Conservation (phyloP, 2,888 invertebrate species). For the Ecliptopera silaceata region DNA sequence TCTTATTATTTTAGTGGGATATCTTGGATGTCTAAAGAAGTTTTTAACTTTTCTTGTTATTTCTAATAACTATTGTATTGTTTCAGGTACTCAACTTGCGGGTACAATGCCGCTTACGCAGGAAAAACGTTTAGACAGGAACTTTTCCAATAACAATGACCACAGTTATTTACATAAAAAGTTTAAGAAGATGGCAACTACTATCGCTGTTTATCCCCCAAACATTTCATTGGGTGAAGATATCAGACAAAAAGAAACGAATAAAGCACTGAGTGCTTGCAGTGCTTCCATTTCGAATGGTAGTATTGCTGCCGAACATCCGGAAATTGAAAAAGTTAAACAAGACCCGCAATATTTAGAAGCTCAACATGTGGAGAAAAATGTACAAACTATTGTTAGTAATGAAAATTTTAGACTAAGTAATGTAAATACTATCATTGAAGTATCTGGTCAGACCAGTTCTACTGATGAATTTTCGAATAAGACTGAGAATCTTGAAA, state of each 20-base stretch:
- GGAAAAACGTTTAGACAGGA: constrained; percentile 77
- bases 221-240: constrained; percentile 62
- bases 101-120: constrained; percentile 77
- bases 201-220: constrained; percentile 68
- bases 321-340: constrained; percentile 77
- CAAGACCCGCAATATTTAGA: constrained; percentile 53
- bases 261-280: constrained; percentile 57
- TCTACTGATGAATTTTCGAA: constrained; percentile 79
- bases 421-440: constrained; percentile 77
- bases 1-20: too few species aligned
- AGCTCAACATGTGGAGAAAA: constrained; percentile 61
- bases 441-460: constrained; percentile 81
- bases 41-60: too few species aligned
- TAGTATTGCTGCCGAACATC: constrained; percentile 75
- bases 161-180: constrained; percentile 95
- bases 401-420: constrained; percentile 74
- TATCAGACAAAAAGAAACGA: constrained; percentile 60
- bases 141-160: constrained; percentile 82
- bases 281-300: constrained; percentile 69
- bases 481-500: constrained; percentile 82
- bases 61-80: constrained; percentile 12
- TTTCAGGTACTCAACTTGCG: constrained; percentile 75
- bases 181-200: constrained; percentile 93
- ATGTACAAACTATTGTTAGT: constrained; percentile 82
- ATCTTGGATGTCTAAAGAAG: too few species aligned